A percentile compares a stretch with the other conserved stretches of the same genome.
phyloP scores from a whole-genome alignment of 2,113 vertebrate genomes.

The Machaerirhynchus nigripectus region DNA sequence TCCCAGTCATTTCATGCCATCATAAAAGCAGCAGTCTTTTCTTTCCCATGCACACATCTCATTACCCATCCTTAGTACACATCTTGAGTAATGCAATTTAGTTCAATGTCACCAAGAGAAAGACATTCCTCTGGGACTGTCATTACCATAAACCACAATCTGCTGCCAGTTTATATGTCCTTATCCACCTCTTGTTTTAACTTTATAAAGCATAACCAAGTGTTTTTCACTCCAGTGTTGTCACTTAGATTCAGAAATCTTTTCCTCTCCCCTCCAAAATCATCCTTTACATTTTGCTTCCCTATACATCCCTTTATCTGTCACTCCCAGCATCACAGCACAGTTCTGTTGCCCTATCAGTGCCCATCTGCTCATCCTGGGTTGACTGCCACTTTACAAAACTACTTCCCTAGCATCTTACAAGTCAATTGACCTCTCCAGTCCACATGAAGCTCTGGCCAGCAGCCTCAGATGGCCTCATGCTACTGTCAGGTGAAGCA shows the following conservation, averaged over 20 bases:
- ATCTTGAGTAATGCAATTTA: constrained; percentile 67
- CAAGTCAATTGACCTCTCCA: neutral
- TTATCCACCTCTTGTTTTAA: constrained; percentile 51
- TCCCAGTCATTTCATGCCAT: neutral
- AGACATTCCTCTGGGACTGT: constrained; percentile 45
- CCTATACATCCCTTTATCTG: neutral
- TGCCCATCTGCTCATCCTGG: neutral
- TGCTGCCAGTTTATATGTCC: constrained; percentile 58
- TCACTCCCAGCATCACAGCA: neutral
- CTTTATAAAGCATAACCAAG: constrained; percentile 28
- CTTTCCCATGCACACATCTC: constrained; percentile 50
- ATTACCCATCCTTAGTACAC: constrained; percentile 60
- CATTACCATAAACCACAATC: constrained; percentile 70
- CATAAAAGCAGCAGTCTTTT: constrained; percentile 34
- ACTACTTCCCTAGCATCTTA: neutral
- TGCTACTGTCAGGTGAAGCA: neutral
- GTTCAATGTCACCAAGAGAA: constrained; percentile 73
- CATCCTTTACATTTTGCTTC: neutral
- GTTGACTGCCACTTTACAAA: neutral
- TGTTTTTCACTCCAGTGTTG: neutral
- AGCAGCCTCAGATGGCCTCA: neutral
- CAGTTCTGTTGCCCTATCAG: neutral
- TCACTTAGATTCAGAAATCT: neutral
- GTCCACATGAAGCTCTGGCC: neutral
- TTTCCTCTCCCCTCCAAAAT: neutral